Base-by-base conservation (phyloP, 2,888 invertebrate species). In the Callinectes sapidus region DNA sequence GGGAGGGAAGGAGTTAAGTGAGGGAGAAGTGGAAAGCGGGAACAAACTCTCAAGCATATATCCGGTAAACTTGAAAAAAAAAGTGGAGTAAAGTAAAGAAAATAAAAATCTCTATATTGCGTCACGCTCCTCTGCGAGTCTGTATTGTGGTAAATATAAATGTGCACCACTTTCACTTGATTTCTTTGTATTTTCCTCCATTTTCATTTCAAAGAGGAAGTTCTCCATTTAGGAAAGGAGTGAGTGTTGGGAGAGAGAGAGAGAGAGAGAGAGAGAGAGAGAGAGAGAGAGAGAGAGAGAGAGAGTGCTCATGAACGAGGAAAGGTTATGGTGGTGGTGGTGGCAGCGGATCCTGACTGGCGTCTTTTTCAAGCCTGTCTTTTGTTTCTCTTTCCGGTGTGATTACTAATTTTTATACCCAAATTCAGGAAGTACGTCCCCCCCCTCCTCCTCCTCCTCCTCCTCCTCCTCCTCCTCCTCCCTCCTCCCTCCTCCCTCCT, bases 251-350 rank as follows among this genome's bases (percentile, higher is more conserved):
- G 28, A 8, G 71, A 77, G 71, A 77, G 71, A 77, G 71, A 77
- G 71, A 77, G 71, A 77, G 71, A 77, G 71, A 77, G 71, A 77
- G 71, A 77, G 71, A 77, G 71, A 77, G 71, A 77, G 71, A 77
- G 71, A 77, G 71, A 77, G 71, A 77, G 28, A 28, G 71, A 28
- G 71, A 77, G 71, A 77, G 71, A 71, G 71, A 71, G 71, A 71
- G 71, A 71, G 71, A 71, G 71, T 71, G 48, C 48, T 0, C 48
- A 48, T 5, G 6, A 6, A 48, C 48, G 6, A 48, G 48, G 48
- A 48, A 48, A 48, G 48, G 48, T 48, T 5, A 48, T 48, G 48
- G 48, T 48, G 48, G 10, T 48, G 48, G 48, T 48, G 48, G 48
- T 23, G 61, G 61, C 61, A 61, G 23, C 61, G 2, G 61, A 1